Evolutionary conservation across 2,888 invertebrate genomes (phyloP), one percentile per base, ranked within the genome.

Genomic region (Sussaba pulchella): DNA sequence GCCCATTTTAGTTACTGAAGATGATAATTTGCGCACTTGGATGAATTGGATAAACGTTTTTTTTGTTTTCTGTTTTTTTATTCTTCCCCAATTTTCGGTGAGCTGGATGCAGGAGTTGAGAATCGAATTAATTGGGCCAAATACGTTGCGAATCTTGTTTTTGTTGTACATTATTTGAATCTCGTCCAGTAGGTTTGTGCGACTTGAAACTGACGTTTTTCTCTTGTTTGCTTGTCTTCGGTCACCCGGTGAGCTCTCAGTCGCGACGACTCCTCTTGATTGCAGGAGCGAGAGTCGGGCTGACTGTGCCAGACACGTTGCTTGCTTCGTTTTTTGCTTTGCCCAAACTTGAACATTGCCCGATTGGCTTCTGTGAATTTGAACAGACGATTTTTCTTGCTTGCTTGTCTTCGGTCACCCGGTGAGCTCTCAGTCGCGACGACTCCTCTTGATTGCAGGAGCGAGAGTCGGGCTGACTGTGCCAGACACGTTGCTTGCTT

Each of bases 401-500:
- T 73, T 26, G 14, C 31, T 73, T 39, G 63, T 74, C 57, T 61
- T 78, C 43, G 75, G 64, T 70, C 31, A 52, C 66, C 75, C 54
- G 79, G 47, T 52, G 14, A n/a, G 21, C n/a, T 70, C 74, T 50
- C 52, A 52, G 21, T 52, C 19, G 36, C 50, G 52, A 52, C 39
- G 50, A 19, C 39, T 67, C 67, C 50, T 36, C 21, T 67, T 52
- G 67, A 5, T 67, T 67, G 50, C 52, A 59, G 63, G 63, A 78
- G 63, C 9, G 45, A 67, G 31, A 73, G 67, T 21, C 52, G 12
- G 59, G 45, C 36, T 45, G 59, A 71, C 52, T 52, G 39, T 57
- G 39, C 61, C 47, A 64, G 63, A 73, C 64, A 26, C 19, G 9
- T 31, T 54, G 63, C 61, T 64, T 43, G 6, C 31, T 31, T 24